Evolutionary conservation across 2,888 invertebrate species (phyloP).

Genomic region (Vesta saturnalis): DNA sequence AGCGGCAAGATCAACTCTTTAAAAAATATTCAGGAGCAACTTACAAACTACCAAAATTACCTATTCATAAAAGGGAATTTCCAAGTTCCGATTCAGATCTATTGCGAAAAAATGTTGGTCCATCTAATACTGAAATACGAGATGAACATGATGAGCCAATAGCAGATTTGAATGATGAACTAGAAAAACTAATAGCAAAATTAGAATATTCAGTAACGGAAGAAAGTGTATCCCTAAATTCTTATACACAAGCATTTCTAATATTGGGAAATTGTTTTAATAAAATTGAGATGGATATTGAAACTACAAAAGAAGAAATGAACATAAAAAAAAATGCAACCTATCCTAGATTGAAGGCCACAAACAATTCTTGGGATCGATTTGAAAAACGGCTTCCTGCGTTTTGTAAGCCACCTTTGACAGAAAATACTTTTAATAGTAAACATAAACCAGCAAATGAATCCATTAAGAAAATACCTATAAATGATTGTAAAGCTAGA

Average conservation of each 20-base stretch:
- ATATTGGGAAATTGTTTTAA: conserved; percentile 43
- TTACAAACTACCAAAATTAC: no score
- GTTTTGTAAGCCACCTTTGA: conserved; percentile 16
- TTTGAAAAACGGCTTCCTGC: conserved; percentile 13
- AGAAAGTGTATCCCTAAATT: conserved; percentile 22
- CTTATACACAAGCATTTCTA: conserved; percentile 33
- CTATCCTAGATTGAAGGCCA: conserved; percentile 27
- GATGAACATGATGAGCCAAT: not conserved
- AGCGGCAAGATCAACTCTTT: no score
- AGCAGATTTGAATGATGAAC: conserved; percentile 26
- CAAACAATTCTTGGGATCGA: not conserved
- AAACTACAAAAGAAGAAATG: conserved; percentile 26
- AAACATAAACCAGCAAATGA: conserved; percentile 35
- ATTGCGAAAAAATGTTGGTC: no score
- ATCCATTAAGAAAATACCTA: conserved; percentile 35
- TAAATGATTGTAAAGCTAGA: conserved; percentile 33
- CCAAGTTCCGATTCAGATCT: no score
- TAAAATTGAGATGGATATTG: conserved; percentile 38
- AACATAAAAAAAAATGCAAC: conserved; percentile 24
- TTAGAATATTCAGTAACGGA: conserved; percentile 31
- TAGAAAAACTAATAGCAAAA: conserved; percentile 41
- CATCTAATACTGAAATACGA: not conserved
- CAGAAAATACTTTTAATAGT: not conserved
- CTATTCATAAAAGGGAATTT: no score
- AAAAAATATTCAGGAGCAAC: no score